Conservation (phyloP, 2,113 vertebrate genomes). For the Tursiops truncatus region DNA sequence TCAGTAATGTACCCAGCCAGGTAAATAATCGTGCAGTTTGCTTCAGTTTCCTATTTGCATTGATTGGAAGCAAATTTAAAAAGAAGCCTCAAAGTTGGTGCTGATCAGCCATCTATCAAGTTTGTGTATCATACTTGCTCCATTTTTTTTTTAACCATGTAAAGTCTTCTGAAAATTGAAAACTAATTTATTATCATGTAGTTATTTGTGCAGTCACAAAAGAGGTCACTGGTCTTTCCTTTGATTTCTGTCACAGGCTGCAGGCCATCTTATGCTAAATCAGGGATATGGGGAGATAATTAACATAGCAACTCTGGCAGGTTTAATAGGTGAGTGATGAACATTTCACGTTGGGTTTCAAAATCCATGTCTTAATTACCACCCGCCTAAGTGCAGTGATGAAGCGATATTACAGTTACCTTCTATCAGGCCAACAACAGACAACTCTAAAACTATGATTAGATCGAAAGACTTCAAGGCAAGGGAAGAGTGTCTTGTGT, state of each 20-base stretch:
- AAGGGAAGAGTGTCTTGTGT: not conserved
- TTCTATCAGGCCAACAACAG: constrained; percentile 60
- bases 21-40: not conserved
- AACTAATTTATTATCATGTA: constrained; percentile 89
- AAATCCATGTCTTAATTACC: constrained; percentile 88
- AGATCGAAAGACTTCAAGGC: not conserved
- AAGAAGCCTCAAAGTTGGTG: constrained; percentile 51
- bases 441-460: not conserved
- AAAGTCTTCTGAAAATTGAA: constrained; percentile 87
- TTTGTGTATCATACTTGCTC: constrained; percentile 80
- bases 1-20: not conserved
- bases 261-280: constrained; percentile 94
- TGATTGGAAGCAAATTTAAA: not conserved
- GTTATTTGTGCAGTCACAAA: constrained; percentile 89
- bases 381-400: constrained; percentile 79
- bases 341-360: constrained; percentile 84
- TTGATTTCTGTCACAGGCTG: constrained; percentile 92
- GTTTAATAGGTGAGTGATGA: constrained; percentile 98
- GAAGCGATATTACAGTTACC: constrained; percentile 76
- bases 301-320: constrained; percentile 96
- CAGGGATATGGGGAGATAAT: constrained; percentile 97
- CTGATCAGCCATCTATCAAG: constrained; percentile 76
- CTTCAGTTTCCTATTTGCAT: not conserved
- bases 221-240: constrained; percentile 88
- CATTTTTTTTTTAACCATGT: constrained; percentile 78